phyloP scores from a whole-genome alignment of 2,797 vertebrate species.

The Enteromius unitaeniatus region DNA sequence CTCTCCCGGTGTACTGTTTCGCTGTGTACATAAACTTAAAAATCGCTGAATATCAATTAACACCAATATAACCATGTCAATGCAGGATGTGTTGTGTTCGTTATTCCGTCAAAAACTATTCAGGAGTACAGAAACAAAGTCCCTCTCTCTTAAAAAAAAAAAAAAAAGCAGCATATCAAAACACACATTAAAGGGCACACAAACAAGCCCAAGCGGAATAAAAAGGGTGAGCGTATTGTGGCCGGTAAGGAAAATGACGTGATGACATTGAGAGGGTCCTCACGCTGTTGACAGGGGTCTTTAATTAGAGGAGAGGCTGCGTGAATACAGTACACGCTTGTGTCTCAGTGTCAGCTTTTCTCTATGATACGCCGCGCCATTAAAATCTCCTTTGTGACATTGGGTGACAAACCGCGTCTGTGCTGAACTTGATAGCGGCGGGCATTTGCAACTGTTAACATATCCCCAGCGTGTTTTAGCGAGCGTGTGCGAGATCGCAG shows the following conservation, averaged over 20 bases:
- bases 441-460: conserved; percentile 89
- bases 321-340: conserved; percentile 73
- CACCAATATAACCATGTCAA: not conserved
- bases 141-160: not conserved
- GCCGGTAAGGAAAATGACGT: conserved; percentile 75
- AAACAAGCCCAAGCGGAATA: conserved; percentile 35
- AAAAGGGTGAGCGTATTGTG: conserved; percentile 73
- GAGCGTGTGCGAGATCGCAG: conserved; percentile 47
- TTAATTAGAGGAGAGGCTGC: conserved; percentile 81
- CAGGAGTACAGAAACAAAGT: not conserved
- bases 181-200: conserved; percentile 9
- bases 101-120: conserved; percentile 8
- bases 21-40: conserved; percentile 34
- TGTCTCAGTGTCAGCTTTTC: conserved; percentile 74
- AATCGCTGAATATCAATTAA: conserved; percentile 32
- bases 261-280: conserved; percentile 75
- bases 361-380: conserved; percentile 85
- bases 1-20: conserved; percentile 30
- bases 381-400: conserved; percentile 92
- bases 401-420: conserved; percentile 91
- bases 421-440: conserved; percentile 89
- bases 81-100: not conserved
- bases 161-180: conserved; percentile 5
- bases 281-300: conserved; percentile 69
- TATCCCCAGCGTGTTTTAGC: conserved; percentile 78